phyloP scores from a whole-genome alignment of 92 coral and sea anemone species.

The Bergia sp. region DNA sequence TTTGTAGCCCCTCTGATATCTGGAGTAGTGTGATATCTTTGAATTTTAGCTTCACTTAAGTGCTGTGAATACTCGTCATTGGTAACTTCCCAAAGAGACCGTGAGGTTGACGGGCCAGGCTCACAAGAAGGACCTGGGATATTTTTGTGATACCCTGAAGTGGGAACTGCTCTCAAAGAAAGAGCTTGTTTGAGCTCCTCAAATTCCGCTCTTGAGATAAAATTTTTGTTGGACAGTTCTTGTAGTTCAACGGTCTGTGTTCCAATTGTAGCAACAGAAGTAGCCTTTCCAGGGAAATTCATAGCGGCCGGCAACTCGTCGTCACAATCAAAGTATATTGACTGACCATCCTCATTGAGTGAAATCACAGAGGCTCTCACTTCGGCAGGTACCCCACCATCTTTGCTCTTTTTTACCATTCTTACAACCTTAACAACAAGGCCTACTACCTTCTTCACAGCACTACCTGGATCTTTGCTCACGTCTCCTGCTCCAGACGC shows the following conservation, averaged over 20 bases:
- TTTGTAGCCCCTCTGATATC: constrained; percentile 15
- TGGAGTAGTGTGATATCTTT: constrained; percentile 20
- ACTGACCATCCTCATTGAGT: constrained; percentile 28
- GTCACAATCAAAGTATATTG: constrained; percentile 51
- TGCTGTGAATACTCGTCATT: background rate
- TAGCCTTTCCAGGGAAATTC: background rate
- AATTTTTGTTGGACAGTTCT: background rate
- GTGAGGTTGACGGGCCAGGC: background rate
- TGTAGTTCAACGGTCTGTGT: constrained; percentile 7
- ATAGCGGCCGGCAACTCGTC: constrained; percentile 7
- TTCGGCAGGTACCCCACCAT: constrained; percentile 32
- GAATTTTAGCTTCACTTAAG: background rate
- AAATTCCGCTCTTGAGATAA: constrained; percentile 34
- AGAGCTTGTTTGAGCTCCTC: constrained; percentile 43
- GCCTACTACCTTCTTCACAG: constrained; percentile 50
- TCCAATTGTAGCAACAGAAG: constrained; percentile 29
- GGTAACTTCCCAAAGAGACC: background rate
- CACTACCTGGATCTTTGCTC: constrained; percentile 49
- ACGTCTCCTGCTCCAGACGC: constrained; percentile 47
- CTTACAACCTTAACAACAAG: constrained; percentile 56
- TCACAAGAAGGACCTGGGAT: background rate
- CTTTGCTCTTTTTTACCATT: constrained; percentile 55
- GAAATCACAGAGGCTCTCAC: constrained; percentile 39
- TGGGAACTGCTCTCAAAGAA: constrained; percentile 2
- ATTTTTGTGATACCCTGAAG: background rate